Conservation (phyloP, 2,113 vertebrate genomes). For the Ifrita kowaldi region DNA sequence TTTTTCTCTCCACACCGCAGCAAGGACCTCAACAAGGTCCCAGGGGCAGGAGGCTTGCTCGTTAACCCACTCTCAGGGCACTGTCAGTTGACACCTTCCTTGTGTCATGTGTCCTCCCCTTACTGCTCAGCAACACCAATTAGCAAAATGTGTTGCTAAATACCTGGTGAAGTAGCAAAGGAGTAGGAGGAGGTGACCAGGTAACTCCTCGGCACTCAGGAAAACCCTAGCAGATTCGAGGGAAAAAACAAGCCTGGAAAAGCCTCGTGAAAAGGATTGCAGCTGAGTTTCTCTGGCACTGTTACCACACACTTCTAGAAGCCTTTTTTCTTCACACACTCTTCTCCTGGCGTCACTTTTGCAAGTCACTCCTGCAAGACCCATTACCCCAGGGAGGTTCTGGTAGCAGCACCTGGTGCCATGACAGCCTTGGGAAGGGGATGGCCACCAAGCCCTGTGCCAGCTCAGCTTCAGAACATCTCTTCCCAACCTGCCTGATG, state of each 20-base stretch:
- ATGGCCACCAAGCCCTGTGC: neutral
- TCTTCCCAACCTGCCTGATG: neutral
- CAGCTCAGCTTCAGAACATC: neutral
- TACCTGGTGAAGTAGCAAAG: constrained; percentile 34
- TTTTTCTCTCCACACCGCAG: neutral
- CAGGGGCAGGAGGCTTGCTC: neutral
- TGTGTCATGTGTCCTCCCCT: neutral
- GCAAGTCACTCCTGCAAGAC: neutral
- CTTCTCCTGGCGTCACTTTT: neutral
- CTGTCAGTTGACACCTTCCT: neutral
- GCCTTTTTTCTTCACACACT: neutral
- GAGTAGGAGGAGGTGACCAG: neutral
- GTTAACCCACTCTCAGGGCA: neutral
- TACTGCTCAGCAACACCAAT: neutral
- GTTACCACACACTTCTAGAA: neutral
- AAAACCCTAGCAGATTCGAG: neutral
- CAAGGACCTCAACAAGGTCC: neutral
- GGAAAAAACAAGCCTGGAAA: constrained; percentile 10
- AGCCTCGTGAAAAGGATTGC: neutral
- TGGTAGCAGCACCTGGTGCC: neutral
- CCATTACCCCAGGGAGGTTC: neutral
- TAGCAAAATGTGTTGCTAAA: constrained; percentile 45
- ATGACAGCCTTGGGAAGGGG: neutral
- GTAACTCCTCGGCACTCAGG: neutral
- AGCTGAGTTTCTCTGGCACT: neutral